Percentiles rank a stretch among this genome's conserved stretches.
phyloP scores from a whole-genome alignment of 2,797 vertebrate genomes.

The Pitangus sulphuratus region DNA sequence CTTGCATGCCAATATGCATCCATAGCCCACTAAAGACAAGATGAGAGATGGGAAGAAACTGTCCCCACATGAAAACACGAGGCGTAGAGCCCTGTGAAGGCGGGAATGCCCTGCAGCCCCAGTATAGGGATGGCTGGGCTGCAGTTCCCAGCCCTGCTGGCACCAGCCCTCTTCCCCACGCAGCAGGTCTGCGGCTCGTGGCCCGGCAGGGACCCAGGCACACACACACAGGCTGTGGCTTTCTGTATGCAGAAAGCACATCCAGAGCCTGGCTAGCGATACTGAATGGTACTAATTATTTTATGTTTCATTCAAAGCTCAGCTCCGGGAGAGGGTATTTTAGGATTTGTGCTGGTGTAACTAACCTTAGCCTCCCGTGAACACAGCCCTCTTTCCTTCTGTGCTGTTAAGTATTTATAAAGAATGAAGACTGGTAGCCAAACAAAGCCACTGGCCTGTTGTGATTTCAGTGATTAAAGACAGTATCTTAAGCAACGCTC shows the following conservation, averaged over 20 bases:
- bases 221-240: not conserved
- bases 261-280: not conserved
- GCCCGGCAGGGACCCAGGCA: not conserved
- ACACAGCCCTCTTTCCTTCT: not conserved
- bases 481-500: not conserved
- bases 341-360: constrained; percentile 12
- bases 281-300: constrained; percentile 48
- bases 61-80: rapidly evolving
- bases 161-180: not conserved
- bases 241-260: not conserved
- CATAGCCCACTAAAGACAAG: not conserved
- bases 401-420: constrained; percentile 36
- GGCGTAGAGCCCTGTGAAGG: not conserved
- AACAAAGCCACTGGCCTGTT: not conserved
- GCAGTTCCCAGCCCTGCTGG: not conserved
- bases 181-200: constrained; percentile 2
- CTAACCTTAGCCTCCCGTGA: constrained; percentile 15
- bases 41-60: not conserved
- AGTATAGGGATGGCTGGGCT: not conserved
- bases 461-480: constrained; percentile 55
- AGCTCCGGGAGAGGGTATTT: not conserved
- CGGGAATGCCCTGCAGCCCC: rapidly evolving
- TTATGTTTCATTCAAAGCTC: not conserved
- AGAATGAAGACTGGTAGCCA: not conserved
- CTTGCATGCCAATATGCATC: not conserved